Evolutionary conservation across 2,113 vertebrate genomes (phyloP).

Genomic region (Ptychochromis oligacanthus): DNA sequence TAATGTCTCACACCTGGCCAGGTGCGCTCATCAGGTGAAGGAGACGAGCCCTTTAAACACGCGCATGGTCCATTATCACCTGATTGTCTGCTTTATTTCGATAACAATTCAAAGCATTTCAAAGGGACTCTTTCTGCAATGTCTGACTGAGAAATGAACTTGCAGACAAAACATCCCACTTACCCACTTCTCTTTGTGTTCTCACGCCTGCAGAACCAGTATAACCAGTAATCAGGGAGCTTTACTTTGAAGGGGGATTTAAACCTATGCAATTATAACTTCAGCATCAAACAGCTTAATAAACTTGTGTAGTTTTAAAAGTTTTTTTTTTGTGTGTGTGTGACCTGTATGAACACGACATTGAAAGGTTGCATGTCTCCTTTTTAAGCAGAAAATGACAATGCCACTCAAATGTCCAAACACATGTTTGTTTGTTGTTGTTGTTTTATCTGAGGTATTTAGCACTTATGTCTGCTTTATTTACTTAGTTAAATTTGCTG

Average conservation of each 20-base stretch:
- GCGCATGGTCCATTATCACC: slow-evolving; percentile 13
- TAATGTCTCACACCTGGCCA: slow-evolving; percentile 8
- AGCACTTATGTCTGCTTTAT: not conserved
- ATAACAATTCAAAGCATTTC: not conserved
- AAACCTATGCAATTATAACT: not conserved
- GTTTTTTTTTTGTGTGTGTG: not conserved
- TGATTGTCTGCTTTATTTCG: not conserved
- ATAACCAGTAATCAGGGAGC: not conserved
- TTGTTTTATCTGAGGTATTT: not conserved
- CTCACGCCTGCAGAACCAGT: not conserved
- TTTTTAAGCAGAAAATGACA: no score
- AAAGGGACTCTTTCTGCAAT: not conserved
- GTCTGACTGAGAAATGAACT: not conserved
- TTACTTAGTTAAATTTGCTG: not conserved
- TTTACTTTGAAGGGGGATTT: not conserved
- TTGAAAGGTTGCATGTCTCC: not conserved
- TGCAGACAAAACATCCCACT: not conserved
- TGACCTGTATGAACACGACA: not conserved
- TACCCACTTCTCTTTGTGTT: not conserved
- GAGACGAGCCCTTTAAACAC: not conserved
- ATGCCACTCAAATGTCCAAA: not conserved
- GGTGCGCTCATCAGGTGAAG: not conserved
- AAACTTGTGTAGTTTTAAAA: not conserved
- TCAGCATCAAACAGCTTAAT: not conserved
- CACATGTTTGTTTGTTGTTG: no score